Conservation (phyloP, 1,140 invertebrate species). For the Zaprionus inermis region DNA sequence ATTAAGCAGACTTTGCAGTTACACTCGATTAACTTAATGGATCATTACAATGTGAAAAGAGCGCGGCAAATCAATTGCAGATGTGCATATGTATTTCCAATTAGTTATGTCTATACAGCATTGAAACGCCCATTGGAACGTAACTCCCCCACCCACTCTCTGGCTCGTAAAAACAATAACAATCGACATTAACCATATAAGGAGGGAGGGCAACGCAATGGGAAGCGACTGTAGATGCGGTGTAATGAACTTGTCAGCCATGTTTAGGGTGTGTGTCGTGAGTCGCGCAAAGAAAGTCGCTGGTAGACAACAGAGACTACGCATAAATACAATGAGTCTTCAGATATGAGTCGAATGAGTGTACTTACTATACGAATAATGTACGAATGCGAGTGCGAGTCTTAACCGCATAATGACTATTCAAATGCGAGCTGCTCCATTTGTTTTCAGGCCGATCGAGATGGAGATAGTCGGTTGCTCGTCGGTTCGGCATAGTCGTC, state of each 20-base stretch:
- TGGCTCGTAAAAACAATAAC: constrained; percentile 50
- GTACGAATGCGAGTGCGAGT: constrained; percentile 10
- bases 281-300: constrained; percentile 63
- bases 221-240: constrained; percentile 23
- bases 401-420: constrained; percentile 55
- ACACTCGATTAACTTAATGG: constrained; percentile 38
- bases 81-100: constrained; percentile 30
- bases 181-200: constrained; percentile 50
- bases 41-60: constrained; percentile 12
- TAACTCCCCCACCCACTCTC: background rate
- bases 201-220: constrained; percentile 20
- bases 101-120: constrained; percentile 22
- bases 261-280: constrained; percentile 66
- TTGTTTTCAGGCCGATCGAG: constrained; percentile 59
- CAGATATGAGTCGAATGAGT: constrained; percentile 29
- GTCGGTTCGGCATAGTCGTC: background rate
- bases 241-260: constrained; percentile 81
- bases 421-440: constrained; percentile 70
- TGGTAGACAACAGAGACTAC: constrained; percentile 28
- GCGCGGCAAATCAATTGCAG: constrained; percentile 36
- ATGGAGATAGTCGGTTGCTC: constrained; percentile 33
- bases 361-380: constrained; percentile 16
- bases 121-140: constrained; percentile 21
- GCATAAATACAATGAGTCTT: constrained; percentile 37
- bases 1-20: background rate